Percentiles rank a stretch among this genome's conserved stretches.
phyloP scores from a whole-genome alignment of 2,113 vertebrate species.

The Eptesicus fuscus region DNA sequence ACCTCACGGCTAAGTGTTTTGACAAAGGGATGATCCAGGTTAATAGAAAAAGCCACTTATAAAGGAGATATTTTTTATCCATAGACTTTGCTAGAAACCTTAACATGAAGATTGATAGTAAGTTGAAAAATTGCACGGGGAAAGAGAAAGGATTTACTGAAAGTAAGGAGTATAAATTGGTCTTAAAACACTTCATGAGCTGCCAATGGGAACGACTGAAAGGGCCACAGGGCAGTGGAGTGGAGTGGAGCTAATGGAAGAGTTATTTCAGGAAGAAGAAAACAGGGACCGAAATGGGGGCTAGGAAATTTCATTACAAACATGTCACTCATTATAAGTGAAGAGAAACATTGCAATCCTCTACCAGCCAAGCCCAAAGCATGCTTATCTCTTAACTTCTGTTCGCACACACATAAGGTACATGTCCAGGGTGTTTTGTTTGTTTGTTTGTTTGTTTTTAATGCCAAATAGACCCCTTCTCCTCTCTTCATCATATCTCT shows the following conservation, averaged over 20 bases:
- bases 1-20: slow-evolving; percentile 47
- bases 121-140: slow-evolving; percentile 24
- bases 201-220: background rate
- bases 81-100: slow-evolving; percentile 33
- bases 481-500: background rate
- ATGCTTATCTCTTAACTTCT: background rate
- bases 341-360: slow-evolving; percentile 1
- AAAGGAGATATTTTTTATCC: slow-evolving; percentile 29
- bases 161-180: background rate
- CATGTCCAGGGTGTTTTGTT: background rate
- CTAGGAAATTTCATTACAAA: slow-evolving; percentile 53
- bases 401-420: background rate
- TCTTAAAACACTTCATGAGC: slow-evolving; percentile 24
- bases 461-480: background rate
- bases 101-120: slow-evolving; percentile 55
- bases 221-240: background rate
- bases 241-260: background rate
- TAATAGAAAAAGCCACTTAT: slow-evolving; percentile 60
- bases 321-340: slow-evolving; percentile 50
- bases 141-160: slow-evolving; percentile 37
- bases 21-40: slow-evolving; percentile 58
- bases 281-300: background rate
- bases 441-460: background rate
- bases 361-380: background rate
- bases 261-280: slow-evolving; percentile 47